Percentiles rank a stretch among this genome's conserved stretches.
Conservation (phyloP, 2,797 vertebrate genomes). For the Yasuhikotakia modesta region DNA sequence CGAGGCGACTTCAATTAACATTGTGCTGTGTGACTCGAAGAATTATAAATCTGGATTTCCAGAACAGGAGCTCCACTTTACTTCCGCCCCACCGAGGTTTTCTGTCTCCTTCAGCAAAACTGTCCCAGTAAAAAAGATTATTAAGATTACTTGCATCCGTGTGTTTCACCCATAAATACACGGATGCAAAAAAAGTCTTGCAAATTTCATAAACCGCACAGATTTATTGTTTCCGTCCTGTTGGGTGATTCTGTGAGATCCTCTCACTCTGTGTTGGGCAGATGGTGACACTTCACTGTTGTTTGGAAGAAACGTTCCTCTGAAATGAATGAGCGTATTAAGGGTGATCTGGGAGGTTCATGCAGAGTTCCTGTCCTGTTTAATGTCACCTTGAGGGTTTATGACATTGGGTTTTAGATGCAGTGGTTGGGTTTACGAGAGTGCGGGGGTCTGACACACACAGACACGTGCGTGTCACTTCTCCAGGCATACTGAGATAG, state of each 20-base stretch:
- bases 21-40: slow-evolving; percentile 32
- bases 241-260: not conserved
- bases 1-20: slow-evolving; percentile 32
- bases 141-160: too few relatives aligned
- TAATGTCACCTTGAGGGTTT: slow-evolving; percentile 35
- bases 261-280: not conserved
- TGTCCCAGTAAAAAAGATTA: slow-evolving; percentile 11
- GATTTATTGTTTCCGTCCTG: slow-evolving; percentile 3
- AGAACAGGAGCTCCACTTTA: slow-evolving; percentile 11
- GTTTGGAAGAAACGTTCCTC: slow-evolving; percentile 1
- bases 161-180: not conserved
- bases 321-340: slow-evolving; percentile 8
- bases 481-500: not conserved
- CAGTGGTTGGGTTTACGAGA: not conserved
- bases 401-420: not conserved
- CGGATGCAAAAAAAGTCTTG: slow-evolving; percentile 23
- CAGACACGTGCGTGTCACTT: not conserved
- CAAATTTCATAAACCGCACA: slow-evolving; percentile 10
- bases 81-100: not conserved
- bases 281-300: not conserved
- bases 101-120: slow-evolving; percentile 2
- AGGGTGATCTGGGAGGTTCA: slow-evolving; percentile 14
- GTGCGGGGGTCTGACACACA: not conserved
- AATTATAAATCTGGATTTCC: slow-evolving; percentile 36
- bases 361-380: slow-evolving; percentile 34